Evolutionary conservation across 2,113 vertebrate genomes (phyloP), one percentile per base, ranked within the genome.

Genomic region (Vidua macroura): DNA sequence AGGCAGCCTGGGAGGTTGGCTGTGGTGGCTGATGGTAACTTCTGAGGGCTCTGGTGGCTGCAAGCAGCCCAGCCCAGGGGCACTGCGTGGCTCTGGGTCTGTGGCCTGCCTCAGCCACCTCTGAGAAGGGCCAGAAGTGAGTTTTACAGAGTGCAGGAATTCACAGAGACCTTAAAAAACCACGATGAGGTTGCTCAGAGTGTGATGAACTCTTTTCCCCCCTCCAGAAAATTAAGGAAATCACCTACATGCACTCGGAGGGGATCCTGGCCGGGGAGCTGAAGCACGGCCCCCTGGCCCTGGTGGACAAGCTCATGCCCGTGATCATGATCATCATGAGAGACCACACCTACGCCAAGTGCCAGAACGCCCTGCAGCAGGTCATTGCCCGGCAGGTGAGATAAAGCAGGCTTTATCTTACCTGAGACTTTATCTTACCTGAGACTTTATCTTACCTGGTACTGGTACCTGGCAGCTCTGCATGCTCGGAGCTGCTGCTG

Each of bases 261-360:
- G 99, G 99, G 66, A 99, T 99, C 96, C 92, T 99, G 94, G 99
- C 99, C 0, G 99, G 99, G 22, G 99, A 99, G 96, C 97, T 99
- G 97, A 99, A 99, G 85, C 99, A 99, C 0, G 99, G 99, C 0
- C 99, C 99, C 0, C 97, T 99, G 58, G 99, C 99, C 2, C 98
- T 99, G 92, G 98, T 99, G 94, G 99, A 99, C 95, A 99, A 99
- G 68, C 97, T 99, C n/a, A 99, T 99, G 99, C 99, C 99, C 0
- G 99, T 99, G 66, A 99, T 99, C 89, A 99, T 99, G 99, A 99
- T 99, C 98, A 99, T 99, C 98, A 99, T 99, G 99, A 98, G 99
- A 92, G 99, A 99, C 96, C 98, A 99, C 92, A 99, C 99, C 0
- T 99, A 99, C 2, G 86, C 85, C 90, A 99, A 99, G 97, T 99